These are phyloP conservation scores for Nasonovia ribisnigri DNA, from an alignment of 2,888 invertebrate genomes.

Conservation along the genomic window DNA sequence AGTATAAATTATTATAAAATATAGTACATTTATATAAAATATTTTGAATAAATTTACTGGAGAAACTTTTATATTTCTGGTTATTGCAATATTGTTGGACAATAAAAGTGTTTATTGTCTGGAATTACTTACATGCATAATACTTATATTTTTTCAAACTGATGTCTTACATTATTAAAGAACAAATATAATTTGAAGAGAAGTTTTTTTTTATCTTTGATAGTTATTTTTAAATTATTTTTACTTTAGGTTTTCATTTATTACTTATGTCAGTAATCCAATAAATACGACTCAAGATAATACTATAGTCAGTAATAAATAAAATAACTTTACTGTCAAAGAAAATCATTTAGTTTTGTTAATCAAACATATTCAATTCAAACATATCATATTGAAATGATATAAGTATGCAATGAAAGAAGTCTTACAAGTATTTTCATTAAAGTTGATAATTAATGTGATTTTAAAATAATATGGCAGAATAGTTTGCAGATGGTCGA, in stretches of 20 bases:
- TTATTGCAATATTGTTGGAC: neutral
- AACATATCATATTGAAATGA: neutral
- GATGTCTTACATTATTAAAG: neutral
- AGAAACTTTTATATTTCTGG: neutral
- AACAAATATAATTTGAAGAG: neutral
- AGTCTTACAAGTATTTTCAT: constrained; percentile 16
- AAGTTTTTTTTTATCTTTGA: neutral
- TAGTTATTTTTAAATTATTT: neutral
- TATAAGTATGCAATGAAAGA: neutral
- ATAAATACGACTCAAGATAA: neutral
- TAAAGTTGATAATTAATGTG: constrained; percentile 21
- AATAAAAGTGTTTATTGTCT: neutral
- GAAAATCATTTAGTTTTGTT: neutral
- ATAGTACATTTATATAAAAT: neutral
- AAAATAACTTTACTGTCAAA: neutral
- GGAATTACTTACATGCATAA: neutral
- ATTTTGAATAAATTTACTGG: neutral
- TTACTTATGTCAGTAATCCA: neutral
- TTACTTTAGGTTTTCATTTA: neutral
- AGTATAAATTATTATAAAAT: neutral
- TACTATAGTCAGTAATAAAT: neutral
- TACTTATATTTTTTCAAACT: neutral
- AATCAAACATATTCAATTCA: neutral
- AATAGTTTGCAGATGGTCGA: constrained; percentile 4
- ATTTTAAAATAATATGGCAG: neutral